Conservation (phyloP, 2,888 invertebrate genomes). For the Mythimna pallens region DNA sequence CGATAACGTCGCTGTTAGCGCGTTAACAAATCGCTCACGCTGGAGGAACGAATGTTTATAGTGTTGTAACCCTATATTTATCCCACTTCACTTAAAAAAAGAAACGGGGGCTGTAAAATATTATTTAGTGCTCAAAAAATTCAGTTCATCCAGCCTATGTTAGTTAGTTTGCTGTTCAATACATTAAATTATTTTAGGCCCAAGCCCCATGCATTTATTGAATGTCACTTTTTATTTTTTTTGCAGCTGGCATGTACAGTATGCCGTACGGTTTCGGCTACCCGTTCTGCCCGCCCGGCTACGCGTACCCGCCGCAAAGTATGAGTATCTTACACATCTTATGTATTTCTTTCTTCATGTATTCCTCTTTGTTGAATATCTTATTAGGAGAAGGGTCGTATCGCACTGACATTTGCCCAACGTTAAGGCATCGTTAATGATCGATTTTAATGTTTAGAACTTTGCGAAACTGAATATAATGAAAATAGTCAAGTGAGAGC, state of each 20-base stretch:
- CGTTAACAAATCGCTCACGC: too few species aligned
- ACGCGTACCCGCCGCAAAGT: conserved; percentile 84
- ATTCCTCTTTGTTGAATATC: neutral
- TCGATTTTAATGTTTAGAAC: neutral
- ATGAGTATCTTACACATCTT: conserved; percentile 74
- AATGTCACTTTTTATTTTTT: neutral
- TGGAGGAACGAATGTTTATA: too few species aligned
- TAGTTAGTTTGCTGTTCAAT: too few species aligned
- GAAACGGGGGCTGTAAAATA: too few species aligned
- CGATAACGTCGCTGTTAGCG: too few species aligned
- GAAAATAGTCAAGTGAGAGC: too few species aligned
- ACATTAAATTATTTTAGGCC: too few species aligned
- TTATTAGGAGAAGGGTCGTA: neutral
- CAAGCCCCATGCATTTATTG: too few species aligned
- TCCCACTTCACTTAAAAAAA: too few species aligned
- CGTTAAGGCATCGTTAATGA: neutral
- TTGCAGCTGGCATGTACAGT: conserved; percentile 79
- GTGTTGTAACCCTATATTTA: too few species aligned
- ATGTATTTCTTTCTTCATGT: neutral
- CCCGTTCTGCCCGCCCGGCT: conserved; percentile 81
- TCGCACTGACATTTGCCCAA: neutral
- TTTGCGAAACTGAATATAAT: neutral
- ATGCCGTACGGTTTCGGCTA: conserved; percentile 82
- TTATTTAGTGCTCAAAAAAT: too few species aligned
- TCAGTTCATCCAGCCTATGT: too few species aligned